Conservation (phyloP, 92 coral and sea anemone species). For the Isaurus tuberculatus region DNA sequence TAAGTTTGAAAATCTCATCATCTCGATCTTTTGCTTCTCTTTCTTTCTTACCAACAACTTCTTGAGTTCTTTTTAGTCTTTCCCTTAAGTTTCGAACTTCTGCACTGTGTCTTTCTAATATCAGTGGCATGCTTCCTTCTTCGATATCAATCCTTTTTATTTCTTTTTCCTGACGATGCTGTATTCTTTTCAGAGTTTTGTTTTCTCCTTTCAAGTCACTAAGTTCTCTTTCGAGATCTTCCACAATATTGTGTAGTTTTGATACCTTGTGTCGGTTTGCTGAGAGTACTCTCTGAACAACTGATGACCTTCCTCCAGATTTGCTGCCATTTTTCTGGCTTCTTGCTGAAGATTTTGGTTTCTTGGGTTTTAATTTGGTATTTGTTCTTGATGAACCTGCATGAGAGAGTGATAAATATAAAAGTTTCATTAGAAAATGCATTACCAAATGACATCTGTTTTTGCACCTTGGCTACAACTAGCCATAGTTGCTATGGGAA, state of each 20-base stretch:
- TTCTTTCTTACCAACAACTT: conserved; percentile 69
- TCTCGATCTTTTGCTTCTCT: conserved; percentile 79
- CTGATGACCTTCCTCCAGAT: conserved; percentile 56
- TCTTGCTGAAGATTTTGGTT: conserved; percentile 67
- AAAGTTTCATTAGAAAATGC: not conserved
- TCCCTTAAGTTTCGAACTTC: conserved; percentile 85
- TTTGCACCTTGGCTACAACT: no score
- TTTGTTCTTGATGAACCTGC: conserved; percentile 35
- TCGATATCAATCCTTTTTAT: conserved; percentile 77
- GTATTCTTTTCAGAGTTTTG: conserved; percentile 77
- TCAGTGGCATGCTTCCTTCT: conserved; percentile 81
- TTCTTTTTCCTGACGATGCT: conserved; percentile 86
- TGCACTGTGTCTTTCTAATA: conserved; percentile 89
- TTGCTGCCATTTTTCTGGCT: conserved; percentile 58
- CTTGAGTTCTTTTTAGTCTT: conserved; percentile 76
- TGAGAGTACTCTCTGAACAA: conserved; percentile 89
- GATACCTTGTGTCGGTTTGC: conserved; percentile 91
- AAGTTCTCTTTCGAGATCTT: conserved; percentile 84
- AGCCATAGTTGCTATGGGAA: not conserved
- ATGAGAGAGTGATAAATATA: conserved; percentile 10
- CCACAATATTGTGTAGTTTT: conserved; percentile 80
- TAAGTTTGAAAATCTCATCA: conserved; percentile 73
- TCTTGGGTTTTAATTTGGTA: conserved; percentile 65
- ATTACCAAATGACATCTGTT: not conserved
- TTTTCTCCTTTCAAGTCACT: conserved; percentile 79